Base-by-base conservation (phyloP, 2,797 vertebrate species). In the Alectoris magna region DNA sequence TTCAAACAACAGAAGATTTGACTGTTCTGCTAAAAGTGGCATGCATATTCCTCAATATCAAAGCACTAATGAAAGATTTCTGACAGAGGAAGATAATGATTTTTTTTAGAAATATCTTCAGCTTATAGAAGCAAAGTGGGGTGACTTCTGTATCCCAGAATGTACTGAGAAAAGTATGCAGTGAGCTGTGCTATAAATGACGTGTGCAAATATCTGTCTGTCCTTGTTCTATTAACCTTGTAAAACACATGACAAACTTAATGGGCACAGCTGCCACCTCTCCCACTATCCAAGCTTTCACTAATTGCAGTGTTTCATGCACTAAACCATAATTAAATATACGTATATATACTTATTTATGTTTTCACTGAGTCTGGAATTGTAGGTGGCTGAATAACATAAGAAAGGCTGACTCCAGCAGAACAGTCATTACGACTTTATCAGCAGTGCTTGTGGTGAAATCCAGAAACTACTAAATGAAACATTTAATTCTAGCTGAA, bases 31-130 rank as follows among this genome's bases (percentile, higher is more conserved):
- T 55, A 34, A 70, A 90, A 87, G 67, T 31, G 38, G 3, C 4
- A 7, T 43, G 53, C 16, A 18, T 31, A 68, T 67, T 87, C 70
- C 43, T 46, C 34, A 66, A 7, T 69, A 88, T 73, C 55, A 78
- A 91, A 94, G 41, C 2, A 0, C 21, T 87, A 91, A 87, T 75
- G 59, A 84, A 87, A 87, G 14, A 14, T 29, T 84, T 75, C 43
- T 87, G 63, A 10, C 56, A 70, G 64, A 73, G 23, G 24, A 6
- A 84, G n/a, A 73, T 71, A 82, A 89, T 48, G 39, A 73, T 82
- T 91, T 95, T 95, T 39, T 93, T 60, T 64, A 67, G 74, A 82
- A 91, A 91, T 76, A 70, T 76, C 36, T 92, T 22, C 24, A 59
- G 7, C 24, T 66, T 41, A 51, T 49, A 26, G 51, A 78, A 82